Percentiles rank a stretch among this genome's conserved stretches.
phyloP scores from a whole-genome alignment of 1,140 invertebrate species.

The Plodia interpunctella region DNA sequence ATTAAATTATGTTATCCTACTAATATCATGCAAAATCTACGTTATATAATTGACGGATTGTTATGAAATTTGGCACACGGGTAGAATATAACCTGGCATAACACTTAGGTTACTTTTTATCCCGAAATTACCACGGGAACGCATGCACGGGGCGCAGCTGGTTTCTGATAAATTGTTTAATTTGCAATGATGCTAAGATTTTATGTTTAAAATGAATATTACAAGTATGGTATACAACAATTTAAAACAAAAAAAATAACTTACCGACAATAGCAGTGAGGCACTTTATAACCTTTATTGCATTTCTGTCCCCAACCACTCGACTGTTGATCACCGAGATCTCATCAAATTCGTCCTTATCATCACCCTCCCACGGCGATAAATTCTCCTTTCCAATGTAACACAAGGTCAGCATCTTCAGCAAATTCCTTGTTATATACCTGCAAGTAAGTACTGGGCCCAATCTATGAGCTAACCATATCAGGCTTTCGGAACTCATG shows the following conservation, averaged over 20 bases:
- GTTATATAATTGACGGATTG: no score
- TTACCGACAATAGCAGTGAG: slow-evolving; percentile 89
- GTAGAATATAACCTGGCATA: no score
- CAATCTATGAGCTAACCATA: slow-evolving; percentile 95
- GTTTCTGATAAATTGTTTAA: no score
- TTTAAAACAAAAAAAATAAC: slow-evolving; percentile 18
- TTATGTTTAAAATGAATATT: no score
- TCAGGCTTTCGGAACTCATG: slow-evolving; percentile 92
- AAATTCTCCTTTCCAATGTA: slow-evolving; percentile 93
- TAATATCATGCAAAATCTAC: no score
- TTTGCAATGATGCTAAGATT: no score
- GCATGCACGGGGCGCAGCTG: no score
- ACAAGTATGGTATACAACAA: no score
- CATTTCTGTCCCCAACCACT: slow-evolving; percentile 88
- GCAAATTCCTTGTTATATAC: slow-evolving; percentile 92
- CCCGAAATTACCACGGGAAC: no score
- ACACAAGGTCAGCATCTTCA: slow-evolving; percentile 95
- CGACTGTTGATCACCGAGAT: slow-evolving; percentile 78
- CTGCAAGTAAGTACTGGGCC: slow-evolving; percentile 95
- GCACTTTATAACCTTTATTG: slow-evolving; percentile 91
- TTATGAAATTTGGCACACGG: no score
- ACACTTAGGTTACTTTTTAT: no score
- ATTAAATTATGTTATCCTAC: no score
- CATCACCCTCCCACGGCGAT: slow-evolving; percentile 57
- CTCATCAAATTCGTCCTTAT: slow-evolving; percentile 73